Evolutionary conservation across 2,888 invertebrate species (phyloP), one percentile per base, ranked within the genome.

Genomic region (Amphipyra tragopoginis): DNA sequence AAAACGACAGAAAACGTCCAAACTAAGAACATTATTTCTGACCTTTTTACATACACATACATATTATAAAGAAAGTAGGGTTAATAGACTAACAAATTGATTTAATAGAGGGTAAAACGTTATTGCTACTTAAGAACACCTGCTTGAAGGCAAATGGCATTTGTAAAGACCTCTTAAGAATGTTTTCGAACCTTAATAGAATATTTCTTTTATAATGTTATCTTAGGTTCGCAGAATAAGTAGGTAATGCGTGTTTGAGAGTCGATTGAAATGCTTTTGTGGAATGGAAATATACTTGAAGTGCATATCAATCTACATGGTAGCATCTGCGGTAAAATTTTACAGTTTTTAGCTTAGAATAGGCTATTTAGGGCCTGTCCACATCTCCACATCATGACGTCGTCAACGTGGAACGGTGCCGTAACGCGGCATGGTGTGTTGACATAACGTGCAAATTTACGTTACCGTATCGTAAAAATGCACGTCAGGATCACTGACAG

Each of bases 61-160:
- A 59, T 64, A 67, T 56, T 56, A 68, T 56, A 52, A n/a, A 51
- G 51, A 58, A 59, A 53, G 53, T 60, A 44, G 49, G 68, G 52
- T 66, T 69, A 64, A 75, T 67, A 72, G 61, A 55, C 76, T 59
- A 62, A 61, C 65, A 79, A 75, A 79, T 79, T 79, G 65, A 75
- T 77, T 79, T 75, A 75, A 72, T 67, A 69, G 66, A 59, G 69
- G 77, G 72, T 69, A 51, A 58, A 75, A 65, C 53, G 58, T 75
- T 75, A 77, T 72, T 47, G 76, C 62, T 69, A 75, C 77, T 77
- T 79, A 72, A 54, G 62, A 75, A 67, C 79, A 77, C 77, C 76
- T 79, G 77, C 21, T 68, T 63, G 48, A 61, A 51, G 39, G 61
- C 47, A 72, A 79, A 66, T 38, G 55, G 60, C 65, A 57, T 66